Conservation (phyloP, 2,113 vertebrate species). For the Cyanoramphus novaezelandiae region DNA sequence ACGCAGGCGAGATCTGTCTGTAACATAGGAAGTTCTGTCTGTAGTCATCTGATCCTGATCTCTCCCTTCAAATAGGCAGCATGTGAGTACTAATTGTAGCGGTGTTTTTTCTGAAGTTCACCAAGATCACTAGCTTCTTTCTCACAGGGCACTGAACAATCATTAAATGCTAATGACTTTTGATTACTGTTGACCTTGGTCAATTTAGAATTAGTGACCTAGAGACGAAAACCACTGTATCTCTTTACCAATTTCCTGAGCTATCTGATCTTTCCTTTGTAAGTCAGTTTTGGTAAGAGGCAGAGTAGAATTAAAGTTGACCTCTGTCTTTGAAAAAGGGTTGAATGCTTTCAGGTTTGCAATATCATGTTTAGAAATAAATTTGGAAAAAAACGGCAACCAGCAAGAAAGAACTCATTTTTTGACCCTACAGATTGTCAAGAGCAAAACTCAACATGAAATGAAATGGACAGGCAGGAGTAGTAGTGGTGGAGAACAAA, state of each 20-base stretch:
- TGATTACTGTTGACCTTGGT: conserved; percentile 66
- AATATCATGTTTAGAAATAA: conserved; percentile 22
- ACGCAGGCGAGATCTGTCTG: not conserved
- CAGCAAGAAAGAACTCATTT: not conserved
- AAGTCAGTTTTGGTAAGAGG: conserved; percentile 41
- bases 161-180: conserved; percentile 72
- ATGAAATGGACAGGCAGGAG: not conserved
- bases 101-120: conserved; percentile 2
- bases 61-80: not conserved
- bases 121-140: conserved; percentile 37
- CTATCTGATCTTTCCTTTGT: conserved; percentile 53
- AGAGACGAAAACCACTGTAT: conserved; percentile 58
- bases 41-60: not conserved
- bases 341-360: conserved; percentile 34
- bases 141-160: conserved; percentile 32
- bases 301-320: conserved; percentile 53
- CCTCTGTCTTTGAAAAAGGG: conserved; percentile 14
- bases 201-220: conserved; percentile 69
- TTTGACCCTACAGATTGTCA: not conserved
- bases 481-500: not conserved
- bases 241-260: conserved; percentile 68
- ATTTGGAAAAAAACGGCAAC: not conserved
- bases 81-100: conserved; percentile 21
- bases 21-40: not conserved
- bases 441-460: not conserved